Conservation (phyloP, 1,140 invertebrate genomes). For the Drosophila jambulina region DNA sequence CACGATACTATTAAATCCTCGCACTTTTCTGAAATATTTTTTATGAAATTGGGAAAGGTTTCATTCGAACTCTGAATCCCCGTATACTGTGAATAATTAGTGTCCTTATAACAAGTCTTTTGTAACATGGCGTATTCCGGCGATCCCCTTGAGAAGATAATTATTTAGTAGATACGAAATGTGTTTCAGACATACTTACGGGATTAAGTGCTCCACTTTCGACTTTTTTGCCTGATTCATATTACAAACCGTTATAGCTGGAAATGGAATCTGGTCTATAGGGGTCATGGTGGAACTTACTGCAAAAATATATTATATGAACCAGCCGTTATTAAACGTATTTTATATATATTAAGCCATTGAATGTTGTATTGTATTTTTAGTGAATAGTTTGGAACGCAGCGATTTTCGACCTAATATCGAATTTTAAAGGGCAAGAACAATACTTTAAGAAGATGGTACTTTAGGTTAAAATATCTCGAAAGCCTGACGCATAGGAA, state of each 20-base stretch:
- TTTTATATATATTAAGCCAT: neutral
- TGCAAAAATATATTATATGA: neutral
- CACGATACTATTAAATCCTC: constrained; percentile 65
- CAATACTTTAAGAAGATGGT: too few species aligned
- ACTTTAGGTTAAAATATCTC: too few species aligned
- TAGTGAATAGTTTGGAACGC: neutral
- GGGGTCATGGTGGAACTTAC: constrained; percentile 87
- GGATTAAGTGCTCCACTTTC: constrained; percentile 55
- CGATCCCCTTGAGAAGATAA: constrained; percentile 37
- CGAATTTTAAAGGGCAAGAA: too few species aligned
- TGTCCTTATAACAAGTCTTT: constrained; percentile 64
- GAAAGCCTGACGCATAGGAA: too few species aligned
- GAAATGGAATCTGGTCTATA: constrained; percentile 90
- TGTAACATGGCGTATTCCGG: constrained; percentile 68
- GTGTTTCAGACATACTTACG: constrained; percentile 28
- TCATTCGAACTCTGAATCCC: constrained; percentile 40
- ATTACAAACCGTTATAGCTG: constrained; percentile 92
- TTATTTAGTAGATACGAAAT: neutral
- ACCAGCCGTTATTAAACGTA: neutral
- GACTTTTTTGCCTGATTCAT: constrained; percentile 91
- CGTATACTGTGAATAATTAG: constrained; percentile 47
- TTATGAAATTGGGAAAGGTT: constrained; percentile 62
- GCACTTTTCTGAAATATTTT: constrained; percentile 58
- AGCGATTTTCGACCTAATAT: too few species aligned
- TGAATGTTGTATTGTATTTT: neutral